A percentile compares a stretch with the other conserved stretches of the same genome.
Evolutionary conservation across 2,888 invertebrate species (phyloP).

Genomic region (Linnaemya tessellans): DNA sequence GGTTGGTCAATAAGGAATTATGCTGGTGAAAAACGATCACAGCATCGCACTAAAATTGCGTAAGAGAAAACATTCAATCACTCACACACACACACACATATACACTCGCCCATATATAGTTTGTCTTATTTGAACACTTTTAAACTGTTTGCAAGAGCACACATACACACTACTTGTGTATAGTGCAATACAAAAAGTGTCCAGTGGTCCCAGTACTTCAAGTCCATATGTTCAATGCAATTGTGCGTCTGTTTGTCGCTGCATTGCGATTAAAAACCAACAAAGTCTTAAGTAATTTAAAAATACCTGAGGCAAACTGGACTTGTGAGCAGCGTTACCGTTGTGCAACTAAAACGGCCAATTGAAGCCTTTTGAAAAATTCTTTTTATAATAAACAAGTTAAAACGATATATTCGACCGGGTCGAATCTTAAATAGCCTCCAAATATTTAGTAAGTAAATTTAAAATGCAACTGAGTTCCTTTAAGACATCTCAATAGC

Average conservation of each 20-base stretch:
- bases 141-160: background rate
- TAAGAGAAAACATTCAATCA: slow-evolving; percentile 73
- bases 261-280: slow-evolving; percentile 28
- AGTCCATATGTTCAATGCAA: slow-evolving; percentile 20
- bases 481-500: too few relatives aligned
- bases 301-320: too few relatives aligned
- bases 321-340: too few relatives aligned
- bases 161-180: background rate
- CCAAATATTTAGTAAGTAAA: too few relatives aligned
- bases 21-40: slow-evolving; percentile 62
- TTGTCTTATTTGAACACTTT: background rate
- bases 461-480: too few relatives aligned
- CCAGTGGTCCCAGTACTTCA: background rate
- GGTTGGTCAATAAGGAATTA: slow-evolving; percentile 51
- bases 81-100: background rate
- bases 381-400: too few relatives aligned
- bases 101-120: too few relatives aligned
- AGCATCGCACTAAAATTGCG: slow-evolving; percentile 72
- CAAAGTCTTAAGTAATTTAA: slow-evolving; percentile 48
- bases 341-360: too few relatives aligned
- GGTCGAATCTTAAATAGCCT: too few relatives aligned
- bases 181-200: background rate
- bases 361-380: too few relatives aligned
- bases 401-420: too few relatives aligned
- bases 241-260: slow-evolving; percentile 43